These are phyloP conservation scores for Plemyria rubiginata DNA, from an alignment of 2,888 invertebrate species.

Conservation along the genomic window DNA sequence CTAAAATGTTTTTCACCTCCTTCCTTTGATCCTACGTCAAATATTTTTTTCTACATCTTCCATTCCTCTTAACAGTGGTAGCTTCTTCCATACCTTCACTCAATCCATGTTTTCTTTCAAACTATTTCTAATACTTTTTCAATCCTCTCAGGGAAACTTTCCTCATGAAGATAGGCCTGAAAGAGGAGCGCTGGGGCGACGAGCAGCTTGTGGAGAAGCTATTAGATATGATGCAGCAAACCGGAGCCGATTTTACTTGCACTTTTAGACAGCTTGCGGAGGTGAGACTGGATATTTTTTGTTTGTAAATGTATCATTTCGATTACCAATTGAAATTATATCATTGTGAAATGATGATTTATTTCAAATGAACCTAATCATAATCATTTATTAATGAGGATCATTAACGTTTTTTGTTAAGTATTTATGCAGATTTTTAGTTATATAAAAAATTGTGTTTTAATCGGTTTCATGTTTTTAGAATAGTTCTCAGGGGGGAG, in stretches of 20 bases:
- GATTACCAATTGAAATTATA: not conserved
- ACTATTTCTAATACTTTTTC: not conserved
- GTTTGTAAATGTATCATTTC: not conserved
- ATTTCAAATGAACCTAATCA: not conserved
- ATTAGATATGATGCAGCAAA: conserved; percentile 86
- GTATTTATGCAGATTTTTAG: no score
- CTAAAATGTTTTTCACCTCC: no score
- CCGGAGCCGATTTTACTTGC: conserved; percentile 87
- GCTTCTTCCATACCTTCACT: no score
- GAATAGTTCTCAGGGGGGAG: no score
- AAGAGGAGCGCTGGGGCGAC: conserved; percentile 76
- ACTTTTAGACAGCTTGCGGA: conserved; percentile 85
- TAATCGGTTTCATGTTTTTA: no score
- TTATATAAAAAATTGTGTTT: no score
- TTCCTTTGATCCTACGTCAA: no score
- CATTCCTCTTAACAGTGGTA: no score
- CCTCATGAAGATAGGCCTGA: conserved; percentile 83
- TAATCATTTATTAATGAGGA: no score
- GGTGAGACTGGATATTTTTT: conserved; percentile 36
- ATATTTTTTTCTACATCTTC: no score
- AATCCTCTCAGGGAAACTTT: conserved; percentile 66
- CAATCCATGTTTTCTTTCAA: no score
- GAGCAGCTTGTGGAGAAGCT: conserved; percentile 81
- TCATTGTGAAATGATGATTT: not conserved
- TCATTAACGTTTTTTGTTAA: no score